Evolutionary conservation across 2,797 vertebrate genomes (phyloP).

Genomic region (Rachycentron canadum): DNA sequence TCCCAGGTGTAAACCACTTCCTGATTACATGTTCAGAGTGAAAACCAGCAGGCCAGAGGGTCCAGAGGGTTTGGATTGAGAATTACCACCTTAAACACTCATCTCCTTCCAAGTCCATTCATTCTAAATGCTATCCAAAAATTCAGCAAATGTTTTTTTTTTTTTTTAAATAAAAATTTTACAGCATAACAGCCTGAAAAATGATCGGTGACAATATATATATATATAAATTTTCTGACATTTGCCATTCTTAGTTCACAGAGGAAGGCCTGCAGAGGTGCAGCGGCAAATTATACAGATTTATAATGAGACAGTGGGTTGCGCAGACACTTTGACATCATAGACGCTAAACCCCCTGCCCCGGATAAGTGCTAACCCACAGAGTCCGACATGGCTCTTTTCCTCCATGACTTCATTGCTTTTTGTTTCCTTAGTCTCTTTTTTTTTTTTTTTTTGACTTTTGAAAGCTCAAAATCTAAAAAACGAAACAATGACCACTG

Average conservation of each 20-base stretch:
- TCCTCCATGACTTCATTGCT: constrained; percentile 53
- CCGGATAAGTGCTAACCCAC: constrained; percentile 75
- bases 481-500: constrained; percentile 72
- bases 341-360: constrained; percentile 65
- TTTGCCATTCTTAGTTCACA: constrained; percentile 28
- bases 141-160: constrained; percentile 15
- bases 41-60: constrained; percentile 55
- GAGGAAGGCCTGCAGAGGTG: constrained; percentile 48
- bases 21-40: constrained; percentile 57
- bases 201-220: too few species aligned
- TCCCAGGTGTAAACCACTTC: constrained; percentile 64
- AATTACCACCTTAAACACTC: constrained; percentile 27
- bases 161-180: not conserved
- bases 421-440: constrained; percentile 63
- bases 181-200: too few species aligned
- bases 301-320: constrained; percentile 67
- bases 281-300: constrained; percentile 53
- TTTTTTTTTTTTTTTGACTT: constrained; percentile 31
- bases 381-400: constrained; percentile 60
- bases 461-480: constrained; percentile 72
- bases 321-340: constrained; percentile 60
- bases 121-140: constrained; percentile 40
- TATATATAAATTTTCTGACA: not conserved
- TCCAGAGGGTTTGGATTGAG: constrained; percentile 27
- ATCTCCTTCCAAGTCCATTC: constrained; percentile 29